These are phyloP conservation scores for Habropoda laboriosa DNA, from an alignment of 1,140 invertebrate species.

Conservation along the genomic window DNA sequence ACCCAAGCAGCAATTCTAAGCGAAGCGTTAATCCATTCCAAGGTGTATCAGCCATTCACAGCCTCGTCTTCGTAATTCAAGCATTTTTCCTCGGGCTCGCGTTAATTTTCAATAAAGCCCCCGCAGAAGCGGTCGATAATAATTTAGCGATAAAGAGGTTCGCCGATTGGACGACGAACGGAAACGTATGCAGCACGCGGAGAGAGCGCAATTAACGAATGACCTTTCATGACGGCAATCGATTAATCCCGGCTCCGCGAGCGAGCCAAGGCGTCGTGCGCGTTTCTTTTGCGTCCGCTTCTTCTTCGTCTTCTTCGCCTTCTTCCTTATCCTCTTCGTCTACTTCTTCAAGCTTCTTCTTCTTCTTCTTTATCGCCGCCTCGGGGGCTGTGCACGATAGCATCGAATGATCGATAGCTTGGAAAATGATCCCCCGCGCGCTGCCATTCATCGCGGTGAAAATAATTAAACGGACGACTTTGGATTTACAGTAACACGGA, in stretches of 20 bases:
- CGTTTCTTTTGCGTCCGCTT: constrained; percentile 12
- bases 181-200: constrained; percentile 5
- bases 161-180: constrained; percentile 10
- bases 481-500: constrained; percentile 65
- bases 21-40: neutral
- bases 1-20: too few species aligned
- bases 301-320: neutral
- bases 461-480: constrained; percentile 63
- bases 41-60: neutral
- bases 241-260: constrained; percentile 58
- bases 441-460: constrained; percentile 49
- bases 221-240: constrained; percentile 67
- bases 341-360: neutral
- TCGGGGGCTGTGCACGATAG: constrained; percentile 24
- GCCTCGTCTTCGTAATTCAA: neutral
- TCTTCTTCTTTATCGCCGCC: constrained; percentile 33
- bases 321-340: neutral
- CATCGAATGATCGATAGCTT: constrained; percentile 53
- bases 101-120: constrained; percentile 32
- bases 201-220: constrained; percentile 66
- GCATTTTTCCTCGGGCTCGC: neutral
- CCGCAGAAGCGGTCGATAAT: constrained; percentile 13
- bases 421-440: constrained; percentile 49
- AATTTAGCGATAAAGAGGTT: constrained; percentile 30
- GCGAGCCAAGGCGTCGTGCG: constrained; percentile 21